Percentiles rank a stretch among this genome's conserved stretches.
These are phyloP conservation scores for Yponomeuta cagnagella DNA, from an alignment of 2,888 invertebrate genomes.

Conservation along the genomic window DNA sequence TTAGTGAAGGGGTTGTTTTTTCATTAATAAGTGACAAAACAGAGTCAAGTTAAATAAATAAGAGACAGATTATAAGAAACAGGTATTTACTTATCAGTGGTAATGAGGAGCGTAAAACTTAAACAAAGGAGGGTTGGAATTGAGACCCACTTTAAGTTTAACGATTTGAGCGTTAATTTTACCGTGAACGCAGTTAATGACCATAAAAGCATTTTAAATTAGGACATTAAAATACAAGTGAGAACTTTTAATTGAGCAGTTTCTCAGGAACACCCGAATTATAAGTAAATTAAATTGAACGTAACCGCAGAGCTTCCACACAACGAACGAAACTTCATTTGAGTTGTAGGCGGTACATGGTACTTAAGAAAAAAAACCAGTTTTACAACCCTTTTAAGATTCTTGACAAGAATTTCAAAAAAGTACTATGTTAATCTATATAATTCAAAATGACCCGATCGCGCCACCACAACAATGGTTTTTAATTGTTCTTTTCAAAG, in stretches of 20 bases:
- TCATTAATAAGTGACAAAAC: conserved; percentile 10
- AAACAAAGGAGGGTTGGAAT: background rate
- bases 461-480: too few species aligned
- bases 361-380: background rate
- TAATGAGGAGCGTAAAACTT: background rate
- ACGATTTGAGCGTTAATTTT: background rate
- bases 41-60: background rate
- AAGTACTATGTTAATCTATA: too few species aligned
- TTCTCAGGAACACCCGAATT: conserved; percentile 25
- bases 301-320: background rate
- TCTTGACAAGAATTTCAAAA: too few species aligned
- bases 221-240: conserved; percentile 22
- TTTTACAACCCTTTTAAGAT: too few species aligned
- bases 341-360: background rate
- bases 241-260: conserved; percentile 37
- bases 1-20: conserved; percentile 21
- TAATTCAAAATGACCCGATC: too few species aligned
- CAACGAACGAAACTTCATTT: background rate
- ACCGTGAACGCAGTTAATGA: conserved; percentile 25
- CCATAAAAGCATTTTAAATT: conserved; percentile 28
- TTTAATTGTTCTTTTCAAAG: too few species aligned
- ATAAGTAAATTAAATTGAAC: background rate
- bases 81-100: background rate
- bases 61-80: background rate
- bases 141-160: background rate